These are phyloP conservation scores for Epizoanthus ramosus DNA, from an alignment of 92 coral and sea anemone species.

Conservation along the genomic window DNA sequence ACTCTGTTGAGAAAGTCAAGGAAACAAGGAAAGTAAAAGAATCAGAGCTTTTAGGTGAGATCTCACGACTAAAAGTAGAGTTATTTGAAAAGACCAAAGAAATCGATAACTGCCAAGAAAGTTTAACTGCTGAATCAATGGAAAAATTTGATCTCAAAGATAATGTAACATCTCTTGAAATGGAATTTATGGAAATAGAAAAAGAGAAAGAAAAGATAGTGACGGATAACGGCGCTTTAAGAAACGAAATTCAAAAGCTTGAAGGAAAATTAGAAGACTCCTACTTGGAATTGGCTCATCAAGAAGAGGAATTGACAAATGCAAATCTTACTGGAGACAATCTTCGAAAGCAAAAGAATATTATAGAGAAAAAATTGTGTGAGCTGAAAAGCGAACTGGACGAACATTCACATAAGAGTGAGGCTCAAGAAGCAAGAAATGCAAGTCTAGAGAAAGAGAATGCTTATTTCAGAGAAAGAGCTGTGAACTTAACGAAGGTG, in stretches of 20 bases:
- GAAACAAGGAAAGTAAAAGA: conserved; percentile 3
- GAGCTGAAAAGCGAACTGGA: not conserved
- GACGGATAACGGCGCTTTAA: not conserved
- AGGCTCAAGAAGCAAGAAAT: not conserved
- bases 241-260: not conserved
- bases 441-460: conserved; percentile 12
- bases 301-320: not conserved
- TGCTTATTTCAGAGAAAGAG: not conserved
- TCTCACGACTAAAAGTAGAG: conserved; percentile 12
- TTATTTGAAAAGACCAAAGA: not conserved
- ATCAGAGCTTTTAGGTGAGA: conserved; percentile 17
- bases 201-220: not conserved
- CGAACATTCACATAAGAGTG: not conserved
- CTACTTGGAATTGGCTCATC: conserved; percentile 7
- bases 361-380: not conserved
- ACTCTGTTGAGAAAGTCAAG: conserved; percentile 17
- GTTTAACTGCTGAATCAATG: conserved; percentile 9
- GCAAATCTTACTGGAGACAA: not conserved
- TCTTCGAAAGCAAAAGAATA: not conserved
- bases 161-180: not conserved
- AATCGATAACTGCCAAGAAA: not conserved
- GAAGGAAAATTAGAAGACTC: conserved; percentile 20
- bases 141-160: conserved; percentile 19
- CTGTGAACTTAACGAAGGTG: not conserved
- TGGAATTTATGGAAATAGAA: conserved; percentile 5